Evolutionary conservation across 2,797 vertebrate genomes (phyloP), one percentile per base, ranked within the genome.

Genomic region (Danio choprae): DNA sequence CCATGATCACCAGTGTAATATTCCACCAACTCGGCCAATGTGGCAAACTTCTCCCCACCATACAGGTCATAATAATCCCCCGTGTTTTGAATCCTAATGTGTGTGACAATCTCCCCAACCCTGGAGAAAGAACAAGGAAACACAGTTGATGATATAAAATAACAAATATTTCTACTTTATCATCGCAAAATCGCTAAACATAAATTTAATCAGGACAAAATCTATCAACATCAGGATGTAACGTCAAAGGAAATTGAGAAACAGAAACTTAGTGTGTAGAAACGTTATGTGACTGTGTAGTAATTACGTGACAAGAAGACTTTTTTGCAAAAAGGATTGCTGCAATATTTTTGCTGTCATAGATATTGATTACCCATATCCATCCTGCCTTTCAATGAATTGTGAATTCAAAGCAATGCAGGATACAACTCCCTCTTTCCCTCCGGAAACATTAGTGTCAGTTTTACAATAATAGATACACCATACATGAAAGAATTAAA

Each of bases 1-100:
- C 95, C 96, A 0, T 95, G 94, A 62, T 99, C 96, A 7, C 95
- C 94, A 0, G 95, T 99, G 91, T 99, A 99, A 89, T 95, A 97
- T 0, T 99, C 97, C 91, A 99, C 98, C 86, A 99, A 92, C 87
- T 99, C 98, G 0, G 98, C 94, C 82, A 99, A 88, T 0, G 97
- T 98, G 16, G 98, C 97, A 22, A 99, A 99, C 92, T 98, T 99
- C 91, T 99, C 98, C 64, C 98, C 98, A 43, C 97, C 98, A 0
- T 99, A 99, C 44, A 99, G 91, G 89, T 99, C 98, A 0, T 99
- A 99, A 90, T 89, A 99, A 86, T 99, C 98, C 0, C 98, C 98
- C 0, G 97, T 97, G 88, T 99, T 99, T 89, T 99, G 98, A 91
- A 99, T 99, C 13, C 97, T 95, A 86, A 99, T 99, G 86, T 99